Percentiles rank a stretch among this genome's conserved stretches.
These are phyloP conservation scores for Alcedo atthis DNA, from an alignment of 2,797 vertebrate genomes.

Conservation along the genomic window DNA sequence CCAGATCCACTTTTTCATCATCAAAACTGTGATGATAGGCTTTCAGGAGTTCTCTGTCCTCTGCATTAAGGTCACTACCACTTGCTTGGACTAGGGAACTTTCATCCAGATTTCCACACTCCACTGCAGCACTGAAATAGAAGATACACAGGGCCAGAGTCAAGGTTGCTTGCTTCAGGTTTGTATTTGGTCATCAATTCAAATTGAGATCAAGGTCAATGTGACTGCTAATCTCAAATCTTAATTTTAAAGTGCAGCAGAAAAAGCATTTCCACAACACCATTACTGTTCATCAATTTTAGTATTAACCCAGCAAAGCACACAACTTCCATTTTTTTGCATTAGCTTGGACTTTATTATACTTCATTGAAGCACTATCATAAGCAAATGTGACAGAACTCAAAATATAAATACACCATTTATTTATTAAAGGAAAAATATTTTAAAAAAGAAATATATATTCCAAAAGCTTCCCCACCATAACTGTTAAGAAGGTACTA, in stretches of 20 bases:
- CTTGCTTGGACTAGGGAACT: slow-evolving; percentile 78
- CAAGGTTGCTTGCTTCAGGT: not conserved
- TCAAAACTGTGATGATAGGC: slow-evolving; percentile 93
- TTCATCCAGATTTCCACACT: slow-evolving; percentile 81
- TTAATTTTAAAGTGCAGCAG: not conserved
- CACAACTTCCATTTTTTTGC: not conserved
- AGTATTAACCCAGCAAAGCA: not conserved
- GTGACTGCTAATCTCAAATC: not conserved
- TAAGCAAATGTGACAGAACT: not conserved
- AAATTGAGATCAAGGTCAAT: not conserved
- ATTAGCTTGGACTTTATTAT: not conserved
- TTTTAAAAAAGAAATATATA: not conserved
- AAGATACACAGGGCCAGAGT: not conserved
- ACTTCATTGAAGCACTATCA: not conserved
- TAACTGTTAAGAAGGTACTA: not conserved
- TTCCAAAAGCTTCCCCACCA: not conserved
- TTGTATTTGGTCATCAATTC: not conserved
- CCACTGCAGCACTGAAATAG: slow-evolving; percentile 80
- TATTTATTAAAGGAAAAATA: not conserved
- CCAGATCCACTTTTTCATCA: slow-evolving; percentile 91
- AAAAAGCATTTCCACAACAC: not conserved
- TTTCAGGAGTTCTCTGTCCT: slow-evolving; percentile 89
- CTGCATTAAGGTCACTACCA: slow-evolving; percentile 78
- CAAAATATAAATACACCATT: not conserved
- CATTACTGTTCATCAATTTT: not conserved